Evolutionary conservation across 1,140 invertebrate genomes (phyloP), one percentile per base, ranked within the genome.

Genomic region (Zaprionus taronus): DNA sequence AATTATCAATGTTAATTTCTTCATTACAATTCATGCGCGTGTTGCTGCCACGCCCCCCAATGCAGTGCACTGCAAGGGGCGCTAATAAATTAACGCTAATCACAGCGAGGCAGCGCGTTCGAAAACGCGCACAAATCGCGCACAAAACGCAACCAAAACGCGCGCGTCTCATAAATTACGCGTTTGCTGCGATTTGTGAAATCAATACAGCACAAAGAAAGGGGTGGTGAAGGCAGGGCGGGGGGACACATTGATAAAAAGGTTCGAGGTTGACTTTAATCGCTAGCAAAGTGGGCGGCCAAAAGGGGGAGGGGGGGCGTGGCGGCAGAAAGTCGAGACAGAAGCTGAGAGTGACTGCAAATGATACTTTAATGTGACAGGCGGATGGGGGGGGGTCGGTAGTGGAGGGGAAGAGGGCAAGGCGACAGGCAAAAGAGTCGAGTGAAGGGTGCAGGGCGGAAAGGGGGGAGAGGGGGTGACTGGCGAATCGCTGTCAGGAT

Each of bases 1-100:
- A 80, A 81, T 91, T 91, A 91, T 91, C 67, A 80, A 91, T 91
- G 87, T 79, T 91, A 91, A 91, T 91, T 67, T 89, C 85, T 91
- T 87, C 87, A 91, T 87, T 91, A 83, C 80, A 62, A 90, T 68
- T 75, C 74, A 81, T 79, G 68, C 49, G 61, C 62, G 63, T 75
- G 76, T 65, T 64, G 36, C 60, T 71, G 62, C 28, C 63, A 9
- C 49, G 61, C 72, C 26, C 36, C 55, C 28, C 34, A 34, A 22
- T 65, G 41, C 31, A 7, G 12, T 53, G 41, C 41, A 24, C 31
- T 75, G 51, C 14, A 22, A 65, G 41, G 53, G 34, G 20, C 38
- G 68, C 51, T 36, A 64, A 80, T 80, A 80, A 72, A 80, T 80
- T 77, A 64, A 17, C 22, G 61, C 75, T 80, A 80, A 77, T 74